phyloP scores from a whole-genome alignment of 2,888 invertebrate genomes.

The Hypsopygia costalis region DNA sequence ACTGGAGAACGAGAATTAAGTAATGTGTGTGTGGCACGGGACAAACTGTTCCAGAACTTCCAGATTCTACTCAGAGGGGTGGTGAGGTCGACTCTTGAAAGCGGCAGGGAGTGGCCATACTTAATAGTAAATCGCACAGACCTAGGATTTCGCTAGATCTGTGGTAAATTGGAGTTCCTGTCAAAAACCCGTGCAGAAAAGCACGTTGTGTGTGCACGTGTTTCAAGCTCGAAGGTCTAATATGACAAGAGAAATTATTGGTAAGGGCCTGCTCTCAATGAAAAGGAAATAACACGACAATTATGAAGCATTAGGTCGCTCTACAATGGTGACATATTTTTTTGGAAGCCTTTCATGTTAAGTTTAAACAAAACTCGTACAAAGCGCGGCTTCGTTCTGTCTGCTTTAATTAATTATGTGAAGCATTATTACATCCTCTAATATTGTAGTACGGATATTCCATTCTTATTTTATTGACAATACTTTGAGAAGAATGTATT shows the following conservation, averaged over 20 bases:
- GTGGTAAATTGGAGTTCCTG: too few species aligned
- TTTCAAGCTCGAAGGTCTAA: conserved; percentile 42
- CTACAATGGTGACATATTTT: conserved; percentile 65
- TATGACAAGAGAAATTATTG: conserved; percentile 64
- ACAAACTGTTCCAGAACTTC: too few species aligned
- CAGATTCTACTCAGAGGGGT: too few species aligned
- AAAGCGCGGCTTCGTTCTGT: conserved; percentile 23
- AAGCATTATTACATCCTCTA: conserved; percentile 14
- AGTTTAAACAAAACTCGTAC: conserved; percentile 44
- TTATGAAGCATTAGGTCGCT: conserved; percentile 60
- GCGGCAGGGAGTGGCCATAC: too few species aligned
- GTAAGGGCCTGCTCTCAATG: conserved; percentile 52
- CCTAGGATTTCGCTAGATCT: too few species aligned
- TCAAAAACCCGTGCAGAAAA: too few species aligned
- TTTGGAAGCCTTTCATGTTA: conserved; percentile 49
- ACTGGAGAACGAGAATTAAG: too few species aligned
- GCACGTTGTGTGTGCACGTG: conserved; percentile 39
- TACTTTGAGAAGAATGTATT: neutral
- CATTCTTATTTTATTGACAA: neutral
- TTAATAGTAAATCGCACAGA: too few species aligned
- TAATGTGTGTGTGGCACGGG: too few species aligned
- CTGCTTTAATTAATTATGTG: conserved; percentile 49
- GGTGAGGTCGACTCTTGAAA: too few species aligned
- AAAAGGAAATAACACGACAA: conserved; percentile 71
- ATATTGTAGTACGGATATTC: neutral